These are phyloP conservation scores for Galaxea fascicularis DNA, from an alignment of 92 coral and sea anemone species.

Conservation along the genomic window DNA sequence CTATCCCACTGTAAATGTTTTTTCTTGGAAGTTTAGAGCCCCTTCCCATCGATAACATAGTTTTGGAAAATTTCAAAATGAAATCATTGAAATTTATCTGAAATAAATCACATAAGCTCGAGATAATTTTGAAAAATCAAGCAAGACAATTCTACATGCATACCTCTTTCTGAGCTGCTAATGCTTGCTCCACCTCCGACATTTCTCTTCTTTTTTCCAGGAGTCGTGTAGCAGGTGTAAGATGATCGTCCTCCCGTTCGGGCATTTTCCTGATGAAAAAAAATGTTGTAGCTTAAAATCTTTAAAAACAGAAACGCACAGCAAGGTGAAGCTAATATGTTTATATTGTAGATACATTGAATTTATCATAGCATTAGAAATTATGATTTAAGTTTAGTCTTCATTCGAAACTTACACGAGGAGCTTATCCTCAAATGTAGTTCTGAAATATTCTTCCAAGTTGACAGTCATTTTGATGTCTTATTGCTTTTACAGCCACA, in stretches of 20 bases:
- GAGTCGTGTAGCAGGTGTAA: slow-evolving; percentile 98
- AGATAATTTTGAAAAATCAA: neutral
- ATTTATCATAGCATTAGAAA: neutral
- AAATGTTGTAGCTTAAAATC: neutral
- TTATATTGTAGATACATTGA: too few species aligned
- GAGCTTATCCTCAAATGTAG: slow-evolving; percentile 98
- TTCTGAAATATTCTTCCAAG: slow-evolving; percentile 96
- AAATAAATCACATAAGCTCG: neutral
- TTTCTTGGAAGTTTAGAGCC: too few species aligned
- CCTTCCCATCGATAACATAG: neutral
- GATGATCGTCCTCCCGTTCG: slow-evolving; percentile 97
- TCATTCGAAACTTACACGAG: slow-evolving; percentile 88
- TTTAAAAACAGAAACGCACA: neutral
- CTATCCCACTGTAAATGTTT: too few species aligned
- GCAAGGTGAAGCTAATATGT: neutral
- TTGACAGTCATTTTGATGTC: slow-evolving; percentile 84
- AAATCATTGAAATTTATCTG: neutral
- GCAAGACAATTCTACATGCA: neutral
- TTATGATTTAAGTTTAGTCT: neutral
- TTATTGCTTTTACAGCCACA: neutral
- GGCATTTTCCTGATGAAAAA: slow-evolving; percentile 89
- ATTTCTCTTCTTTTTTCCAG: slow-evolving; percentile 98
- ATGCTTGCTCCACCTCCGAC: slow-evolving; percentile 99
- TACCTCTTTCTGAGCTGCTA: slow-evolving; percentile 98
- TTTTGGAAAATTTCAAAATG: neutral